phyloP scores from a whole-genome alignment of 2,888 invertebrate genomes.

The Acheta domesticus region DNA sequence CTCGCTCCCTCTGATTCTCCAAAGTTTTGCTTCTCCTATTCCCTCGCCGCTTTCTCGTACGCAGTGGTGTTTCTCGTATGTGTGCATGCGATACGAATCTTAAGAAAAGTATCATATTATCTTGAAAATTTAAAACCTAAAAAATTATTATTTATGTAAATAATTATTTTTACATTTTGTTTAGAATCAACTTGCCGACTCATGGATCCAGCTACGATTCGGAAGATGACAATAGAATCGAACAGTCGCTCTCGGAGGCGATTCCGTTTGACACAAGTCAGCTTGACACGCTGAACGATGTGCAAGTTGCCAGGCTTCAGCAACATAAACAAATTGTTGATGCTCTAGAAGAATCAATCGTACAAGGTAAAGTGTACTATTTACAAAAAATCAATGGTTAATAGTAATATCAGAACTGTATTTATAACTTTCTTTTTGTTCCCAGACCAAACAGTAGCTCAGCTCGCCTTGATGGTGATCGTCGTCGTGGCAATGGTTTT shows the following conservation, averaged over 20 bases:
- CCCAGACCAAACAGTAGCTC: conserved; percentile 37
- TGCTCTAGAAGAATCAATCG: conserved; percentile 18
- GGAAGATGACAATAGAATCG: conserved; percentile 30
- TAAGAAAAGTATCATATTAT: no score
- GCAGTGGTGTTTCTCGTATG: no score
- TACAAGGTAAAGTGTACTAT: conserved; percentile 27
- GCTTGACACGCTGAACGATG: conserved; percentile 37
- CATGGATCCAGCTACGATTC: conserved; percentile 26
- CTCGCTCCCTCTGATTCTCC: no score
- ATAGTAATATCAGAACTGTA: neutral
- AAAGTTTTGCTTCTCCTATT: no score
- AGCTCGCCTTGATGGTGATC: conserved; percentile 39
- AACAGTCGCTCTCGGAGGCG: conserved; percentile 26
- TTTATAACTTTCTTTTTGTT: neutral
- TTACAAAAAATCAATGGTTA: neutral
- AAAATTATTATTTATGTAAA: neutral
- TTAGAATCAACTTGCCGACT: conserved; percentile 34
- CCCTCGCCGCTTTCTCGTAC: no score
- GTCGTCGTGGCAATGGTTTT: conserved; percentile 38
- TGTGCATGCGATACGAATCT: no score
- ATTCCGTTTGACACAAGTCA: conserved; percentile 29
- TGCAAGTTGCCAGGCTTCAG: conserved; percentile 39
- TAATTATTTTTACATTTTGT: neutral
- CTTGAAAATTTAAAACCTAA: neutral
- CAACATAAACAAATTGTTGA: conserved; percentile 35